Percentiles rank a stretch among this genome's conserved stretches.
Evolutionary conservation across 2,113 vertebrate genomes (phyloP).

Genomic region (Pygoscelis antarcticus): DNA sequence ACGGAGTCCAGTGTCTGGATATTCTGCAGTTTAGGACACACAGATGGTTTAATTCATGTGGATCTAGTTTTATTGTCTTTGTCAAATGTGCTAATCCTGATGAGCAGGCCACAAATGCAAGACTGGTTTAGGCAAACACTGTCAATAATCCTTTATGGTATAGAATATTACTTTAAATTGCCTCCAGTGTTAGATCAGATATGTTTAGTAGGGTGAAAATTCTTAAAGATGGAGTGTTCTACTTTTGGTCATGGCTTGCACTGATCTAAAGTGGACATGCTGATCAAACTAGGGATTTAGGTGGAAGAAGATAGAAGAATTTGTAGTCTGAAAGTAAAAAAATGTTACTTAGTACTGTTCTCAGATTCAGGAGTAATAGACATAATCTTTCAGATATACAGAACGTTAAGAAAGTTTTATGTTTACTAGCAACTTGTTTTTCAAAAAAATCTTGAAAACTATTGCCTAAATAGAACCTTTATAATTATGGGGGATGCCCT

Average conservation of each 20-base stretch:
- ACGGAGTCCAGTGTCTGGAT: neutral
- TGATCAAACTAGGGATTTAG: neutral
- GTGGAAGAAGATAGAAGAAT: neutral
- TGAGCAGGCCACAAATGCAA: neutral
- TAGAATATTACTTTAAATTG: neutral
- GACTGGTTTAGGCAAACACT: neutral
- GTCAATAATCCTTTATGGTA: neutral
- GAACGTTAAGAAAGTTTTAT: neutral
- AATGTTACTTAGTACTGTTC: neutral
- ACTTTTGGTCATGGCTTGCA: neutral
- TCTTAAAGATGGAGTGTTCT: neutral
- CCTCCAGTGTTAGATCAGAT: neutral
- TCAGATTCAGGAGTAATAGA: neutral
- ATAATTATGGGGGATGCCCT: neutral
- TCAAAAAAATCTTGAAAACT: neutral
- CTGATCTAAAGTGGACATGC: neutral
- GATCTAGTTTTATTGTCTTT: neutral
- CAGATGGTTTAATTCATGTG: neutral
- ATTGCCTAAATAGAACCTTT: neutral
- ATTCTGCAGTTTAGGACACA: neutral
- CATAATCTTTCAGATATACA: neutral
- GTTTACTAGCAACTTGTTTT: neutral
- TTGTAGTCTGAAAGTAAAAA: neutral
- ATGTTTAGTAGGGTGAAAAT: neutral
- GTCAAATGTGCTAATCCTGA: neutral